These are phyloP conservation scores for Anguilla rostrata DNA, from an alignment of 2,113 vertebrate genomes.

Conservation along the genomic window DNA sequence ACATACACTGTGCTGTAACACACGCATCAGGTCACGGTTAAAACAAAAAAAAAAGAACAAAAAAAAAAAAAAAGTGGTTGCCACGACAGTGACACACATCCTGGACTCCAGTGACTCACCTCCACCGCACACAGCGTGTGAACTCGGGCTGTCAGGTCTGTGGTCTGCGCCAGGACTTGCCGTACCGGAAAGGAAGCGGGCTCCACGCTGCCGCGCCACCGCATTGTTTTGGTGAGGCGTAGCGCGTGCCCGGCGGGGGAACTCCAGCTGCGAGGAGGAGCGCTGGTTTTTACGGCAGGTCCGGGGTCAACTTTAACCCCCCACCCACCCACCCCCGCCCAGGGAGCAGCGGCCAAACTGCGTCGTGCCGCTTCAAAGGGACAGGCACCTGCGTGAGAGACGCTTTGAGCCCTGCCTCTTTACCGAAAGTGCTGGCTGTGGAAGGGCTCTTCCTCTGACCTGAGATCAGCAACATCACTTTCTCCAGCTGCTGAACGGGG, in stretches of 20 bases:
- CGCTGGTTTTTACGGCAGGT: not conserved
- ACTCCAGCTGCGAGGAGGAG: not conserved
- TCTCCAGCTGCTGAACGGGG: not conserved
- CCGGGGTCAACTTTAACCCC: not conserved
- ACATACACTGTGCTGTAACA: not conserved
- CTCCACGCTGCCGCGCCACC: too few species aligned
- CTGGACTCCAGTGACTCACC: too few species aligned
- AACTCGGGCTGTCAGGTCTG: not conserved
- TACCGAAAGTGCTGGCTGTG: not conserved
- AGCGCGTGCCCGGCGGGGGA: not conserved
- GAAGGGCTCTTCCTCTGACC: not conserved
- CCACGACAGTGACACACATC: too few species aligned
- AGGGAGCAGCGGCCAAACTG: not conserved
- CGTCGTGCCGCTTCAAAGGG: not conserved
- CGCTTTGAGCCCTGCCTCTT: not conserved
- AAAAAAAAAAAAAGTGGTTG: too few species aligned
- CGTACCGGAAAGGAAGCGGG: too few species aligned
- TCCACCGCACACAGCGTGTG: not conserved
- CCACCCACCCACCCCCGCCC: not conserved
- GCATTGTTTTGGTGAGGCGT: slow-evolving; percentile 13
- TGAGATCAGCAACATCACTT: not conserved
- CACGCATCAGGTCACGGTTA: not conserved
- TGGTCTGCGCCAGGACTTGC: not conserved
- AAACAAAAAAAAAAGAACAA: not conserved
- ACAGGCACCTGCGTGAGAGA: not conserved